Conservation (phyloP, 1,140 invertebrate species). For the Zaprionus nigranus region DNA sequence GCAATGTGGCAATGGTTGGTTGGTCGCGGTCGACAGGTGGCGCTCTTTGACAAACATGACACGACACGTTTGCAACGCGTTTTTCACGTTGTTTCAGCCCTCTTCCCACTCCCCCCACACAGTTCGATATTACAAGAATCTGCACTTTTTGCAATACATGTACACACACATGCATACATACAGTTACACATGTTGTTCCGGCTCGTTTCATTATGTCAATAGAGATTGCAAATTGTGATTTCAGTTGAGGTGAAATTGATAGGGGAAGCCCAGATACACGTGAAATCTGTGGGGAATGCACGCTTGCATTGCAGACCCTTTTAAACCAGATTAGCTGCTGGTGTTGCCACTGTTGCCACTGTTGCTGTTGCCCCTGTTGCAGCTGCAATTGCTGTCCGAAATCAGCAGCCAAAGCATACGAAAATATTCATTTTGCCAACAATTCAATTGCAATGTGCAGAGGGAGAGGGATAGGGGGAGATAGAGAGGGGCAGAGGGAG, state of each 20-base stretch:
- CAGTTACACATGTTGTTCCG: slow-evolving; percentile 22
- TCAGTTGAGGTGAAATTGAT: slow-evolving; percentile 2
- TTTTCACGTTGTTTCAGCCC: not conserved
- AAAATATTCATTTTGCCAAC: slow-evolving; percentile 35
- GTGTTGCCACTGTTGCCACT: not conserved
- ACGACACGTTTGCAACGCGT: slow-evolving; percentile 33
- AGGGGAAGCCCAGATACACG: not conserved
- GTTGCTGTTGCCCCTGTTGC: too few species aligned
- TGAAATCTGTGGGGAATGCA: slow-evolving; percentile 12
- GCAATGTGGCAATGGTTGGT: not conserved
- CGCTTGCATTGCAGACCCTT: slow-evolving; percentile 3
- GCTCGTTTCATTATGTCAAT: slow-evolving; percentile 45
- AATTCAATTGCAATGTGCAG: slow-evolving; percentile 45
- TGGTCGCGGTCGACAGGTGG: slow-evolving; percentile 36
- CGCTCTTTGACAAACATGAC: slow-evolving; percentile 53
- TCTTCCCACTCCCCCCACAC: not conserved
- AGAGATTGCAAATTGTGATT: slow-evolving; percentile 39
- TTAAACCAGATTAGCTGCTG: slow-evolving; percentile 22
- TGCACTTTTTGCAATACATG: slow-evolving; percentile 11
- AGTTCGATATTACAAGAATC: not conserved
- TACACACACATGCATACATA: not conserved
- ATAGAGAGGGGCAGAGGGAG: not conserved
- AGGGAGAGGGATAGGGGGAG: not conserved
- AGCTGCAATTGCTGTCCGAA: not conserved
- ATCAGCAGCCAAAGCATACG: slow-evolving; percentile 9